These are phyloP conservation scores for Nymphalis polychloros DNA, from an alignment of 2,888 invertebrate genomes.

Conservation along the genomic window DNA sequence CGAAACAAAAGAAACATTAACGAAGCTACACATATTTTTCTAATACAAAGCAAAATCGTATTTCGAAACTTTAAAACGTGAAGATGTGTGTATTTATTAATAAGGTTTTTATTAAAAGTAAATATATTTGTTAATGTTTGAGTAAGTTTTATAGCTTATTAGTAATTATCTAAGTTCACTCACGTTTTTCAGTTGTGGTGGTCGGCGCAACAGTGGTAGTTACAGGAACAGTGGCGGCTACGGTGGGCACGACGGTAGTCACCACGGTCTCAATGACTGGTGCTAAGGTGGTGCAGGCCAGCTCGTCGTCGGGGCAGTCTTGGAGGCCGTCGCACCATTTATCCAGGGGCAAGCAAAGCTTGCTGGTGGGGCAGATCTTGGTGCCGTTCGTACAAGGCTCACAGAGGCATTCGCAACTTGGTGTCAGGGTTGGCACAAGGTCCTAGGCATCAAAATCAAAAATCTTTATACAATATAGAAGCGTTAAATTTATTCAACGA, in stretches of 20 bases:
- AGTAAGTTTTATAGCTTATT: no score
- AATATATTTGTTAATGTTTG: no score
- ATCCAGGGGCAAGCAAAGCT: conserved; percentile 85
- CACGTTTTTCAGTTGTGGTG: conserved; percentile 43
- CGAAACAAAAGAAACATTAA: no score
- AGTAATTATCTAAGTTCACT: conserved; percentile 17
- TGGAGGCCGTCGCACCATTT: conserved; percentile 91
- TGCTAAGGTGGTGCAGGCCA: conserved; percentile 77
- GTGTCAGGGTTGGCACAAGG: conserved; percentile 81
- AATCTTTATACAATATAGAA: no score
- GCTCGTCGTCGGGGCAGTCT: conserved; percentile 92
- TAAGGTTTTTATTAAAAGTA: no score
- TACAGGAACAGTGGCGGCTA: conserved; percentile 47
- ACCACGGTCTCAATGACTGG: conserved; percentile 47
- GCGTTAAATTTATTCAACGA: no score
- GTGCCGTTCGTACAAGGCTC: conserved; percentile 86
- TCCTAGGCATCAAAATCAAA: conserved; percentile 66
- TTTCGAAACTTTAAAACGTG: no score
- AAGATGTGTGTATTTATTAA: no score
- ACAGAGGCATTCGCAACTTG: conserved; percentile 87
- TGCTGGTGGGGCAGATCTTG: conserved; percentile 87
- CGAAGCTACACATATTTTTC: no score
- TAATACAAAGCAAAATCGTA: no score
- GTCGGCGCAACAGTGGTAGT: conserved; percentile 35
- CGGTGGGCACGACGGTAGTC: conserved; percentile 48